Evolutionary conservation across 2,113 vertebrate genomes (phyloP), one percentile per base, ranked within the genome.

Genomic region (Agelaius phoeniceus): DNA sequence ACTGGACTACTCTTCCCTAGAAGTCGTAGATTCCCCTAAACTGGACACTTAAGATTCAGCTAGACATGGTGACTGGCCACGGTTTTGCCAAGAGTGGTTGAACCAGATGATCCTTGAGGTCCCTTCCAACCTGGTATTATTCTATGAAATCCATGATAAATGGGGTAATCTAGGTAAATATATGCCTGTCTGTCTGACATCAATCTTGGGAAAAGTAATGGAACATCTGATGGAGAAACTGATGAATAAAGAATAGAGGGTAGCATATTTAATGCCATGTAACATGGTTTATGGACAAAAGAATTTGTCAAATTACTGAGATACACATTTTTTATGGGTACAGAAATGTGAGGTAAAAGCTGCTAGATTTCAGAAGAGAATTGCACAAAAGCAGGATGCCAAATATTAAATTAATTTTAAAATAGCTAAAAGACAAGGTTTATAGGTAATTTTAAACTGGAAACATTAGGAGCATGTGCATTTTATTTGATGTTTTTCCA

Each of bases 281-380:
- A 82, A 79, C 58, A 62, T 76, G 43, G 58, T 69, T 94, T 95
- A 96, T 83, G 58, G 61, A 43, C 58, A 94, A 93, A 89, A 71
- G 14, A 94, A 82, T 79, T 72, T 82, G 28, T 73, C 66, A 89
- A 73, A 91, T 89, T 93, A 73, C 68, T 1, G 1, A 84, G 44
- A 63, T 35, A 73, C 46, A 1, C 5, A 66, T 89, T 89, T 93
- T 93, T 83, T 87, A 79, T 77, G 51, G 39, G 33, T 52, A 44
- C 14, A 76, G 23, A 76, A 12, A 3, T 69, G 75, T 0, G 1
- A 89, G 41, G 23, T 51, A 87, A 82, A 84, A 84, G 7, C 67
- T 85, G 23, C 6, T 63, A 33, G 24, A 74, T 59, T 87, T 95
- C 58, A 37, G 26, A 24, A 82, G 37, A 52, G 9, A 67, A 33